phyloP scores from a whole-genome alignment of 1,140 invertebrate genomes.

The Pemphigus obesinymphae region DNA sequence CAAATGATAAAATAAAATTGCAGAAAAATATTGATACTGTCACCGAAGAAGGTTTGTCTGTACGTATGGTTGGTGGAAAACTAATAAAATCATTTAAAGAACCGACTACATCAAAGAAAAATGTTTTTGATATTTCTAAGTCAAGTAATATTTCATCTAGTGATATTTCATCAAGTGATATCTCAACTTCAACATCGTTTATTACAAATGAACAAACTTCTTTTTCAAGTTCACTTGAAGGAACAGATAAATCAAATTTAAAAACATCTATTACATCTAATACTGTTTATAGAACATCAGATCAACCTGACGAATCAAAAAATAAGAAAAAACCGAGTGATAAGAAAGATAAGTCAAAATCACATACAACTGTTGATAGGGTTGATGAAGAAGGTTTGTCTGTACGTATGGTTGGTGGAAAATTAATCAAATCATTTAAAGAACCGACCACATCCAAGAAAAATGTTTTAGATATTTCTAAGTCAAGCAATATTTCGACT shows the following conservation, averaged over 20 bases:
- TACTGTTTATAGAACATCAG: background rate
- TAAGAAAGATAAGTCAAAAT: background rate
- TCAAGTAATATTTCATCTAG: background rate
- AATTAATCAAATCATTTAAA: conserved; percentile 42
- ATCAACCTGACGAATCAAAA: background rate
- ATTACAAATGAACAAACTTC: background rate
- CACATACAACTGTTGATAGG: background rate
- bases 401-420: conserved; percentile 44
- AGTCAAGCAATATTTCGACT: background rate
- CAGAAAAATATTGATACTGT: background rate
- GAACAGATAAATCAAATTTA: background rate
- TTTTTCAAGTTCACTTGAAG: background rate
- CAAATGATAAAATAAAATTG: background rate
- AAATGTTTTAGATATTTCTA: background rate
- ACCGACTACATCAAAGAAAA: conserved; percentile 6
- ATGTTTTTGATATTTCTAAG: background rate
- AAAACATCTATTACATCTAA: background rate
- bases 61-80: conserved; percentile 44
- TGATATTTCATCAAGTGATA: background rate
- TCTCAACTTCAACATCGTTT: background rate
- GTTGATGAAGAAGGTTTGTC: background rate
- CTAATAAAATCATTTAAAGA: conserved; percentile 37
- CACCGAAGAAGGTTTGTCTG: background rate
- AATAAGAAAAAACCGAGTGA: background rate
- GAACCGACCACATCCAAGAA: background rate